Evolutionary conservation across 1,140 invertebrate genomes (phyloP).

Genomic region (Anadara kagoshimensis): DNA sequence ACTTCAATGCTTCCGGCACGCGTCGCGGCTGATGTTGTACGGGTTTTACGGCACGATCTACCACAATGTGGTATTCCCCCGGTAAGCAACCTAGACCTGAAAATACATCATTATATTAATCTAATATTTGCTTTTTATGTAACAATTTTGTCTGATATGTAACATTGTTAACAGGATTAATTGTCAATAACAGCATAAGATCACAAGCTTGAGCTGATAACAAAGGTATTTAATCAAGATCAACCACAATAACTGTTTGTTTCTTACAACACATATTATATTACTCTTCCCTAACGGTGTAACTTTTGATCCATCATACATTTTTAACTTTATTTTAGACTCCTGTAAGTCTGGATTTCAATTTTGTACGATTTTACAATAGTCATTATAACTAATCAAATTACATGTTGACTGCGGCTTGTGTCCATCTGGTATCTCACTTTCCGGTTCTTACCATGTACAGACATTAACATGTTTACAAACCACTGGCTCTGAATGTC

Average conservation of each 20-base stretch:
- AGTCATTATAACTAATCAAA: background rate
- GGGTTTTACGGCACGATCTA: slow-evolving; percentile 43
- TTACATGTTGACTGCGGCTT: slow-evolving; percentile 22
- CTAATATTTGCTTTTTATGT: background rate
- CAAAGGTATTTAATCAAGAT: slow-evolving; percentile 12
- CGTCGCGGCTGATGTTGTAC: slow-evolving; percentile 50
- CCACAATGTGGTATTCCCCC: slow-evolving; percentile 48
- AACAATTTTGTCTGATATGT: background rate
- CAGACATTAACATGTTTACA: background rate
- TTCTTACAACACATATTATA: background rate
- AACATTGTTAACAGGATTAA: no score
- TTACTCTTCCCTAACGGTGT: background rate
- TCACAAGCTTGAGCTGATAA: slow-evolving; percentile 15
- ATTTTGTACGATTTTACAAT: background rate
- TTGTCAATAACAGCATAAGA: background rate
- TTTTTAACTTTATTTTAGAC: background rate
- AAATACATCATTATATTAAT: slow-evolving; percentile 44
- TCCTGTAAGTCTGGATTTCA: background rate
- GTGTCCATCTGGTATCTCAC: slow-evolving; percentile 20
- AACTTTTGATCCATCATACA: slow-evolving; percentile 16
- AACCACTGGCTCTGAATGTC: no score
- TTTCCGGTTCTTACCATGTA: background rate
- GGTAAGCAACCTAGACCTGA: slow-evolving; percentile 31
- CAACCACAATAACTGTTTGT: slow-evolving; percentile 8
- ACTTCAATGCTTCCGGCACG: no score